Evolutionary conservation across 1,140 invertebrate genomes (phyloP), one percentile per base, ranked within the genome.

Genomic region (Amyelois transitella): DNA sequence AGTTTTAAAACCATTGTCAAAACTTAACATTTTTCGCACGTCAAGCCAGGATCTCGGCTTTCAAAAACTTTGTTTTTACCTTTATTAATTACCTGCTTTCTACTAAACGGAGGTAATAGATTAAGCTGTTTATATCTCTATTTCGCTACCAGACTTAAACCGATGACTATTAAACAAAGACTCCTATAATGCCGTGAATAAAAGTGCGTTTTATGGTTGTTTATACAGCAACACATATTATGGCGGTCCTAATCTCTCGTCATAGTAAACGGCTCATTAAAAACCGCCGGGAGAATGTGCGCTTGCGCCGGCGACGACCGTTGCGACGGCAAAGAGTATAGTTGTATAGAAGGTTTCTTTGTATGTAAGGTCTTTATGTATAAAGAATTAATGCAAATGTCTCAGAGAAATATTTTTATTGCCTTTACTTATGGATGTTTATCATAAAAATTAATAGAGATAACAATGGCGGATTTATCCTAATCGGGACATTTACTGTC

Each of bases 201-300:
- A 53, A 53, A 53, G 21, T 44, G 10, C 18, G 50, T 58, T 72
- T 72, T 72, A 72, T 69, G 60, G 38, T 50, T 72, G 68, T 77
- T 71, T 75, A 75, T 69, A 68, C 56, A 55, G 54, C 60, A 64
- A 66, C 64, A 58, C 60, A 49, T 53, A 58, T 51, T 59, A 61
- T 60, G 45, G 59, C 59, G 59, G 52, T 32, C 55, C 65, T 73
- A 73, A 77, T 79, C 75, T 73, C 57, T 70, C 72, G 68, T 74
- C 76, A 74, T 75, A 68, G 73, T 71, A 69, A 77, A 79, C 74
- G 72, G 69, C 53, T 81, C 79, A 75, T 85, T 85, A 80, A 81
- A 75, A 73, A 59, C 66, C 64, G 62, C 65, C 73, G 69, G 64
- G 69, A 62, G 66, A 71, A 75, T 69, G 64, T 74, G 61, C 57